These are phyloP conservation scores for Nineta flava DNA, from an alignment of 2,888 invertebrate species.

Conservation along the genomic window DNA sequence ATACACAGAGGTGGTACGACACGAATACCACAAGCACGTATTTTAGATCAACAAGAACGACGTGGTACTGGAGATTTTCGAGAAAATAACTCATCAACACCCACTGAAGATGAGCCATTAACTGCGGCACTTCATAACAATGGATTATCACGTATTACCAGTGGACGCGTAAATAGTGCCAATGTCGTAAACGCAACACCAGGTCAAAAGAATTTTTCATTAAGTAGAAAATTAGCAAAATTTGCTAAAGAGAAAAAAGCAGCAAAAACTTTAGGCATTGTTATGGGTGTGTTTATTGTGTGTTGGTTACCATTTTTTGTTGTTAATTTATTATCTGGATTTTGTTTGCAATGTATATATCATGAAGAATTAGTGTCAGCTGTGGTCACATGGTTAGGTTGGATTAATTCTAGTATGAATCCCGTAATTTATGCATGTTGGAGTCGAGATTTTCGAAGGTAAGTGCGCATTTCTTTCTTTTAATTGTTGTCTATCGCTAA, in stretches of 20 bases:
- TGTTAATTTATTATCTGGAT: constrained; percentile 79
- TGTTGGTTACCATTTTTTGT: constrained; percentile 98
- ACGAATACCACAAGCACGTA: constrained; percentile 27
- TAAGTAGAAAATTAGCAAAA: constrained; percentile 84
- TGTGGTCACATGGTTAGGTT: constrained; percentile 85
- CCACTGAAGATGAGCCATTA: constrained; percentile 57
- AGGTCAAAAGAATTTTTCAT: constrained; percentile 70
- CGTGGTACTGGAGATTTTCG: background rate
- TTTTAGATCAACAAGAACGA: background rate
- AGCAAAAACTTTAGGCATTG: constrained; percentile 91
- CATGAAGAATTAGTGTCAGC: constrained; percentile 77
- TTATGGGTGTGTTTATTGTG: constrained; percentile 92
- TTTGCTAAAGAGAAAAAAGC: constrained; percentile 96
- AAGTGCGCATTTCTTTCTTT: constrained; percentile 20
- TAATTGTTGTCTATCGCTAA: background rate
- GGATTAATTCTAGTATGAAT: constrained; percentile 94
- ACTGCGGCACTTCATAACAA: constrained; percentile 65
- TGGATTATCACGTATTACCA: constrained; percentile 44
- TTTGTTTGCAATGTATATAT: constrained; percentile 75
- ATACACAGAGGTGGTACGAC: constrained; percentile 84
- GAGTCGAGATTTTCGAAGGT: constrained; percentile 92
- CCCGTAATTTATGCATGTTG: constrained; percentile 98
- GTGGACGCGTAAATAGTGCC: constrained; percentile 33
- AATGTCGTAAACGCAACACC: constrained; percentile 40
- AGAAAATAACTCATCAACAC: background rate